Conservation (phyloP, 2,888 invertebrate species). For the Gymnoscelis rufifasciata region DNA sequence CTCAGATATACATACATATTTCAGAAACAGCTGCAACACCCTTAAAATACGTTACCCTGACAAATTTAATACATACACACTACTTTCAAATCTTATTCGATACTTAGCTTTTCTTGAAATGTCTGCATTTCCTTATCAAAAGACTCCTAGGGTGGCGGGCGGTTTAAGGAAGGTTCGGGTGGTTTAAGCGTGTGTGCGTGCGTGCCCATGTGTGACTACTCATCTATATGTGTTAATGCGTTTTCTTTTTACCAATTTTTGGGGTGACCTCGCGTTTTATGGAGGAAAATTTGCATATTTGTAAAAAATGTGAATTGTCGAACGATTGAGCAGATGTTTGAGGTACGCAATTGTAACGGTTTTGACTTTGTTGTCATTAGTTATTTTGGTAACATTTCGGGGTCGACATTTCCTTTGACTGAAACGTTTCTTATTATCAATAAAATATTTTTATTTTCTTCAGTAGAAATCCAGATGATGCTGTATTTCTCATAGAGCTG, state of each 20-base stretch:
- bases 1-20: too few species aligned
- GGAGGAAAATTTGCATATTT: slow-evolving; percentile 29
- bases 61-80: slow-evolving; percentile 52
- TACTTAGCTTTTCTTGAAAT: slow-evolving; percentile 77
- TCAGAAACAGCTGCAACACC: too few species aligned
- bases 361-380: not conserved
- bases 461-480: too few species aligned
- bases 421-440: too few species aligned
- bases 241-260: slow-evolving; percentile 79
- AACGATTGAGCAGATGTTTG: slow-evolving; percentile 3
- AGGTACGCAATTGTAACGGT: slow-evolving; percentile 7
- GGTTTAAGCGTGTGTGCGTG: slow-evolving; percentile 46
- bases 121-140: slow-evolving; percentile 80
- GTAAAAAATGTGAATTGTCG: slow-evolving; percentile 10
- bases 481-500: too few species aligned
- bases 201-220: slow-evolving; percentile 62
- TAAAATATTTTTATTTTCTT: too few species aligned
- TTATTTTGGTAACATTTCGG: not conserved
- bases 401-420: too few species aligned
- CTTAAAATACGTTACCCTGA: slow-evolving; percentile 57
- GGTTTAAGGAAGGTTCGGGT: slow-evolving; percentile 54
- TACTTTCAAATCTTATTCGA: slow-evolving; percentile 62
- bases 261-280: slow-evolving; percentile 45
- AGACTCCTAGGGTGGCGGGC: slow-evolving; percentile 59
- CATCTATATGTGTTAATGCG: slow-evolving; percentile 79